Evolutionary conservation across 2,888 invertebrate species (phyloP).

Genomic region (Bombyx huttoni): DNA sequence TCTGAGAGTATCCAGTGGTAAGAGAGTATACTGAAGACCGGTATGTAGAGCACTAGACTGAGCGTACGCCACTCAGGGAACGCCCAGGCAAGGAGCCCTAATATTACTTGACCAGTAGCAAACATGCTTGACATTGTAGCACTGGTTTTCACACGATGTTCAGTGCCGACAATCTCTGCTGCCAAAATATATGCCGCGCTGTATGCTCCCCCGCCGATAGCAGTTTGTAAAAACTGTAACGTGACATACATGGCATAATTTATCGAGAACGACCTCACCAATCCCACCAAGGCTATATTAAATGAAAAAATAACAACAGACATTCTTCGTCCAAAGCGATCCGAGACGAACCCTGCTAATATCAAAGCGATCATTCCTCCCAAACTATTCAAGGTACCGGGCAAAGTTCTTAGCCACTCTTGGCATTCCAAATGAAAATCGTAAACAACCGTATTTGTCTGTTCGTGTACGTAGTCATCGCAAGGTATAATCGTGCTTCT

Average conservation of each 20-base stretch:
- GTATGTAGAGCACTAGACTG: conserved; percentile 77
- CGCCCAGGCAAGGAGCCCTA: conserved; percentile 78
- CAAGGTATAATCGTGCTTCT: conserved; percentile 32
- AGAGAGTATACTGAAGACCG: conserved; percentile 75
- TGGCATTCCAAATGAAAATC: conserved; percentile 60
- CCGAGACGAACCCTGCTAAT: conserved; percentile 79
- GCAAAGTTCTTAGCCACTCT: conserved; percentile 79
- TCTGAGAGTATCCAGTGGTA: conserved; percentile 80
- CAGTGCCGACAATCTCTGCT: conserved; percentile 83
- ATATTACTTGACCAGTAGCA: conserved; percentile 78
- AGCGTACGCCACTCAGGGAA: conserved; percentile 79
- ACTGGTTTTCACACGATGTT: conserved; percentile 79
- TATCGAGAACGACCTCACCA: conserved; percentile 51
- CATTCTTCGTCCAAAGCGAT: conserved; percentile 60
- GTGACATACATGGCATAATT: conserved; percentile 54
- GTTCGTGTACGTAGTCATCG: conserved; percentile 43
- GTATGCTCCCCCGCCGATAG: conserved; percentile 54
- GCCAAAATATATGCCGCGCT: conserved; percentile 70
- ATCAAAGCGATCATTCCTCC: conserved; percentile 80
- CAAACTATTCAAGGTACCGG: conserved; percentile 81
- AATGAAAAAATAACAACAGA: conserved; percentile 54
- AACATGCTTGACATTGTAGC: conserved; percentile 80
- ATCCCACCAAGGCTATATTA: conserved; percentile 44
- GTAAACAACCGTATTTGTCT: conserved; percentile 49
- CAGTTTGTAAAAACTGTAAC: conserved; percentile 49